Evolutionary conservation across 35 echinoderm and acorn worm genomes (phyloP).

Genomic region (Strongylocentrotus purpuratus): DNA sequence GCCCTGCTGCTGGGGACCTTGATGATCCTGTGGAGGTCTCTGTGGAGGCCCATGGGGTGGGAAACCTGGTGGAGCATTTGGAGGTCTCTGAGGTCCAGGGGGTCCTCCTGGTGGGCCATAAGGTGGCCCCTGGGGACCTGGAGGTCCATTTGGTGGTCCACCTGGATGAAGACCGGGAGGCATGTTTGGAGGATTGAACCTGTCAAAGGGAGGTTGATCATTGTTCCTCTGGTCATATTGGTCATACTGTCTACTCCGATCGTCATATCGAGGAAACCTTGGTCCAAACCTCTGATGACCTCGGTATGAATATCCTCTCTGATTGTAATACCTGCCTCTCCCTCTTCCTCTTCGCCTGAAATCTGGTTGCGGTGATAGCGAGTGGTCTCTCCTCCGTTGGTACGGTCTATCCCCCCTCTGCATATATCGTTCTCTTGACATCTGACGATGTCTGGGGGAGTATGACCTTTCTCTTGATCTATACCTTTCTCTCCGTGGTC

Average conservation of each 20-base stretch:
- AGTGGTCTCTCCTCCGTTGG: slow-evolving; percentile 26
- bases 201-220: background rate
- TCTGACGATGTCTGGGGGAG: slow-evolving; percentile 36
- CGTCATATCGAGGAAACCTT: slow-evolving; percentile 40
- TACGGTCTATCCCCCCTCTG: slow-evolving; percentile 37
- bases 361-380: slow-evolving; percentile 46
- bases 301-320: background rate
- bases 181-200: background rate
- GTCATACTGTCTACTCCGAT: background rate
- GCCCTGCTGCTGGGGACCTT: background rate
- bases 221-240: background rate
- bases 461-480: slow-evolving; percentile 23
- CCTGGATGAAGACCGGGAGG: background rate
- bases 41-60: slow-evolving; percentile 9
- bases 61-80: slow-evolving; percentile 4
- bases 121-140: background rate
- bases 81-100: background rate
- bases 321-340: slow-evolving; percentile 16
- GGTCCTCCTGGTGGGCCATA: background rate
- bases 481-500: slow-evolving; percentile 37
- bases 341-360: slow-evolving; percentile 17
- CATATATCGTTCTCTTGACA: slow-evolving; percentile 55
- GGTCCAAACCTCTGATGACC: slow-evolving; percentile 39
- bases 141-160: background rate
- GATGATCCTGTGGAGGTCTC: background rate